Evolutionary conservation across 2,113 vertebrate genomes (phyloP).

Genomic region (Malurus melanocephalus): DNA sequence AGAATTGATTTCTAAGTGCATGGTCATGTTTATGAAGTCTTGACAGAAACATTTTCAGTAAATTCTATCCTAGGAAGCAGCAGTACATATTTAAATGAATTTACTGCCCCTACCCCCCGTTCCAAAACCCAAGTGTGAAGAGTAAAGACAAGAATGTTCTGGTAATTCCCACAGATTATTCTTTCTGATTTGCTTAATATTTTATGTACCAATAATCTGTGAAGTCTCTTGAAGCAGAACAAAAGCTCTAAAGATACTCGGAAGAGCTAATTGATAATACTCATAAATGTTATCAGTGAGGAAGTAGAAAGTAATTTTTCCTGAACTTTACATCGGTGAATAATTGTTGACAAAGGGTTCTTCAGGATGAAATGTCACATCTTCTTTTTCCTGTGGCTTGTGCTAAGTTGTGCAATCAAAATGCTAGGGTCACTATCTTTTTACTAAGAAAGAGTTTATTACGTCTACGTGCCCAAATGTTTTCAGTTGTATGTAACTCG

Average conservation of each 20-base stretch:
- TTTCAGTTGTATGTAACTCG: not conserved
- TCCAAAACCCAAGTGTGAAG: not conserved
- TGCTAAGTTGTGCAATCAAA: not conserved
- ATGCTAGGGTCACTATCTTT: not conserved
- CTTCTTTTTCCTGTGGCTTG: not conserved
- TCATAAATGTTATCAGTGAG: not conserved
- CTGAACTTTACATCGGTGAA: constrained; percentile 6
- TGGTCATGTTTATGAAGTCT: not conserved
- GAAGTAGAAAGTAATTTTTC: constrained; percentile 7
- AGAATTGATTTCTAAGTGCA: not conserved
- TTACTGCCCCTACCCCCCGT: not conserved
- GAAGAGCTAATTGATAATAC: not conserved
- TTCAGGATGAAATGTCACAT: constrained; percentile 10
- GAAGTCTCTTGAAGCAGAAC: not conserved
- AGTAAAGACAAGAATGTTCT: not conserved
- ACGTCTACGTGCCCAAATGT: not conserved
- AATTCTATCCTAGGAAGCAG: not conserved
- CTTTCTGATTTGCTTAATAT: not conserved
- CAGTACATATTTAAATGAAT: not conserved
- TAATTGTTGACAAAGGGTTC: not conserved
- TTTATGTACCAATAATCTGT: not conserved
- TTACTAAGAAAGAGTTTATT: not conserved
- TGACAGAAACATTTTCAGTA: not conserved
- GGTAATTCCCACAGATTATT: not conserved
- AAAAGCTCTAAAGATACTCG: not conserved